Evolutionary conservation across 2,888 invertebrate genomes (phyloP).

Genomic region (Agrilus mali): DNA sequence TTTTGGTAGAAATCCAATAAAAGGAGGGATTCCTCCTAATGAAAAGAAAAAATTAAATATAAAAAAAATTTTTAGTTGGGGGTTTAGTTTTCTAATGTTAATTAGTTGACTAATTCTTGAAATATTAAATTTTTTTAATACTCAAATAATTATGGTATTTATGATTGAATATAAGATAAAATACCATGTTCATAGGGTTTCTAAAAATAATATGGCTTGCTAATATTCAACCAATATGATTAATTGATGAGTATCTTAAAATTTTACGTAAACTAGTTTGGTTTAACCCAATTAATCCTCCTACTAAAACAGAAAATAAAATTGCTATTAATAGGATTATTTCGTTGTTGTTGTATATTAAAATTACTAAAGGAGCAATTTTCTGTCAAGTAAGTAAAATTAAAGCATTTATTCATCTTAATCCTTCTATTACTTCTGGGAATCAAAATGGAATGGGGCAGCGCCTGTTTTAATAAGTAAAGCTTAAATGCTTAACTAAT

Average conservation of each 20-base stretch:
- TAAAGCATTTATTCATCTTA: slow-evolving; percentile 43
- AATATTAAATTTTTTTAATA: slow-evolving; percentile 37
- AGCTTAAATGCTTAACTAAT: slow-evolving; percentile 20
- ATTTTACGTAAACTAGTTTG: slow-evolving; percentile 40
- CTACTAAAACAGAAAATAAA: too few species aligned
- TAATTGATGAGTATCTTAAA: slow-evolving; percentile 50
- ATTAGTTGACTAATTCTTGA: slow-evolving; percentile 41
- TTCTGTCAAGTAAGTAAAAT: slow-evolving; percentile 51
- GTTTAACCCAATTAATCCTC: slow-evolving; percentile 36
- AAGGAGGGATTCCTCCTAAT: slow-evolving; percentile 45
- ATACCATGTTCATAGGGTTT: slow-evolving; percentile 17
- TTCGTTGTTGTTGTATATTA: too few species aligned
- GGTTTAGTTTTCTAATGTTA: slow-evolving; percentile 30
- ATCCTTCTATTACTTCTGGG: slow-evolving; percentile 43
- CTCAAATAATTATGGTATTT: slow-evolving; percentile 33
- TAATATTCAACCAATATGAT: slow-evolving; percentile 44
- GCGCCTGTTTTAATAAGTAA: slow-evolving; percentile 45
- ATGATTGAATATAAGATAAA: slow-evolving; percentile 33
- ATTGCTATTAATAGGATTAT: too few species aligned
- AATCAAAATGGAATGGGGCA: slow-evolving; percentile 48
- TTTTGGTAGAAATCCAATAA: slow-evolving; percentile 50
- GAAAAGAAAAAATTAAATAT: slow-evolving; percentile 43
- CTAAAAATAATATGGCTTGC: slow-evolving; percentile 14
- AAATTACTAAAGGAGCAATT: slow-evolving; percentile 46
- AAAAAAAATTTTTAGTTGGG: slow-evolving; percentile 38